Evolutionary conservation across 2,113 vertebrate genomes (phyloP).

Genomic region (Varanus komodoensis): DNA sequence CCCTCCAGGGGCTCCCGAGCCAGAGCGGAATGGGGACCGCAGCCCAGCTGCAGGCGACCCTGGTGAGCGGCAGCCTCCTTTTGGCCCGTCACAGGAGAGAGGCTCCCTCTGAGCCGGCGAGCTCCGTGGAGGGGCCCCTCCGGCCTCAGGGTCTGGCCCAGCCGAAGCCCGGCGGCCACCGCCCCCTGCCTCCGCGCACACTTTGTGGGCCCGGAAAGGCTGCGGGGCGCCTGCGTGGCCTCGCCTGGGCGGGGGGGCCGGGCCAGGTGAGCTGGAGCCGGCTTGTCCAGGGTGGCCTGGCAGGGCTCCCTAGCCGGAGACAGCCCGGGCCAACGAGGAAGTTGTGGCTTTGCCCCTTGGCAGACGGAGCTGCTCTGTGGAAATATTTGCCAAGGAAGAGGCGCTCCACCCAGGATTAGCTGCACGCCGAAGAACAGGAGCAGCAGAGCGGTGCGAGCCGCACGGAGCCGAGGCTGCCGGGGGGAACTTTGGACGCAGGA

Average conservation of each 20-base stretch:
- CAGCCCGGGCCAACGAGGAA: conserved; percentile 37
- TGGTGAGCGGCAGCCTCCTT: background rate
- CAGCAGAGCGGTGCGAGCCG: background rate
- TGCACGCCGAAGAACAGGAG: background rate
- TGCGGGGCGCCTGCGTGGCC: background rate
- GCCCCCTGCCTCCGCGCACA: background rate
- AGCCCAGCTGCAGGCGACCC: too few relatives aligned
- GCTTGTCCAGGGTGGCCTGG: conserved; percentile 29
- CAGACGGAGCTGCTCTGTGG: conserved; percentile 49
- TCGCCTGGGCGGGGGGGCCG: too few relatives aligned
- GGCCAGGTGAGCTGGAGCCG: background rate
- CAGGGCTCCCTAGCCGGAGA: background rate
- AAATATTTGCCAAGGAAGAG: conserved; percentile 71
- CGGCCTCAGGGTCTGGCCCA: too few relatives aligned
- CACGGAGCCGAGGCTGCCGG: conserved; percentile 4
- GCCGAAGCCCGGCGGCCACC: background rate
- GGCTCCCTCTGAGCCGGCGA: background rate
- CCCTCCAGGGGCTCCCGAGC: too few relatives aligned
- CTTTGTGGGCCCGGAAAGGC: background rate
- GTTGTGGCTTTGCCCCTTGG: conserved; percentile 56
- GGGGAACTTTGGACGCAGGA: fast-evolving
- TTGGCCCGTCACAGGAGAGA: background rate
- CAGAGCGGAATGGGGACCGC: too few relatives aligned
- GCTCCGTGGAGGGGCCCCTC: background rate
- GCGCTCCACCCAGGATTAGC: conserved; percentile 60